These are phyloP conservation scores for Watsonalla binaria DNA, from an alignment of 2,888 invertebrate species.

Conservation along the genomic window DNA sequence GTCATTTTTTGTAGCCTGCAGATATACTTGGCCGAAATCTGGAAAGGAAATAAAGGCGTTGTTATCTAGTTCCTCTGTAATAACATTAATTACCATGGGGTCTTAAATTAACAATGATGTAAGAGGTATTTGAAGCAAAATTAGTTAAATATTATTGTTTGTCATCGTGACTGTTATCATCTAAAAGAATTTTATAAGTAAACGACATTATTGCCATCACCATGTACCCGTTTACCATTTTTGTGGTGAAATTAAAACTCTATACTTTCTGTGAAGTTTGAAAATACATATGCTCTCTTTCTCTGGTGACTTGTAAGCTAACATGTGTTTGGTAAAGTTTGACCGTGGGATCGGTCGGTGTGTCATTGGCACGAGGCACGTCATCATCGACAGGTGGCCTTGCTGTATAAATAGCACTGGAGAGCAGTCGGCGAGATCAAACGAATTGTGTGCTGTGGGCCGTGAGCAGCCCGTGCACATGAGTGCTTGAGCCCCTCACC, in stretches of 20 bases:
- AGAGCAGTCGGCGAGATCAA: constrained; percentile 69
- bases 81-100: neutral
- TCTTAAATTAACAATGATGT: too few species aligned
- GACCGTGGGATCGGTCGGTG: constrained; percentile 16
- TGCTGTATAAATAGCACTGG: constrained; percentile 69
- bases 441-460: constrained; percentile 72
- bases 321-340: constrained; percentile 8
- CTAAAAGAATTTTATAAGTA: too few species aligned
- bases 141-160: too few species aligned
- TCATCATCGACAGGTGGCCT: constrained; percentile 57
- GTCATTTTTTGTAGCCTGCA: constrained; percentile 45
- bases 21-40: constrained; percentile 42
- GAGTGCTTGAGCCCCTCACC: constrained; percentile 45
- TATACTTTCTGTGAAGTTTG: too few species aligned
- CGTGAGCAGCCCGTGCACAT: constrained; percentile 68
- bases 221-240: too few species aligned
- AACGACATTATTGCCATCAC: too few species aligned
- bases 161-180: too few species aligned
- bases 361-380: constrained; percentile 37
- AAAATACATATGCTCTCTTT: too few species aligned
- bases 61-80: constrained; percentile 1
- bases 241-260: too few species aligned
- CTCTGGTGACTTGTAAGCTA: neutral
- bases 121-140: too few species aligned
- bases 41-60: constrained; percentile 46